Evolutionary conservation across 1,140 invertebrate species (phyloP), one percentile per base, ranked within the genome.

Genomic region (Caenorhabditis tropicalis): DNA sequence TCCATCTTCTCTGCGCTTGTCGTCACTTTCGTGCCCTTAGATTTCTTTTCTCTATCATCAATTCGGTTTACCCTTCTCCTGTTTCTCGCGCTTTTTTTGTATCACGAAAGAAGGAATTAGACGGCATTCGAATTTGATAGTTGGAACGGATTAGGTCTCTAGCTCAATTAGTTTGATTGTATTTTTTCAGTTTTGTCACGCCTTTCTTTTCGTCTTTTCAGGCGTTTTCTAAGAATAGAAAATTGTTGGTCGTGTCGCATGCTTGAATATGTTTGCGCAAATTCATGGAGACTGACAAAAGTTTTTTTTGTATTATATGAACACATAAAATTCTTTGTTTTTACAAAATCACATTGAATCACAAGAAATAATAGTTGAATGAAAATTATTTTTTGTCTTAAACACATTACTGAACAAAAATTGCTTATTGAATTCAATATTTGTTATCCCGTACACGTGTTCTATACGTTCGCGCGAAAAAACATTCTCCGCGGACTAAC

Each of bases 21-120:
- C 36, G n/a, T 21, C 58, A n/a, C 1, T 36, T 74, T 16, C 19
- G 36, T 36, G 7, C n/a, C 36, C n/a, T 43, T 24, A 74, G 65
- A 74, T 74, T 74, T 74, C 33, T 74, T 36, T 46, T 74, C 53
- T 74, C 36, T 74, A 46, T 74, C 65, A 74, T 74, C 65, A 74
- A 74, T 74, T 74, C 43, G 19, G 27, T 43, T 43, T 74, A 74
- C 65, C 36, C 65, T 74, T 74, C 65, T 39, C 29, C 36, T 21
- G 36, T 43, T 43, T 74, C n/a, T 39, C n/a, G 33, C 21, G 19
- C 21, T 12, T 36, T 16, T 65, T 65, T 65, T 65, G 15, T 36
- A 65, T 65, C 58, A 36, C 33, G n/a, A 31, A 65, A 65, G 29
- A 36, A 65, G 58, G 58, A 19, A 65, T 36, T 36, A 65, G 12